Base-by-base conservation (phyloP, 2,888 invertebrate species). In the Cheilosia scutellata region DNA sequence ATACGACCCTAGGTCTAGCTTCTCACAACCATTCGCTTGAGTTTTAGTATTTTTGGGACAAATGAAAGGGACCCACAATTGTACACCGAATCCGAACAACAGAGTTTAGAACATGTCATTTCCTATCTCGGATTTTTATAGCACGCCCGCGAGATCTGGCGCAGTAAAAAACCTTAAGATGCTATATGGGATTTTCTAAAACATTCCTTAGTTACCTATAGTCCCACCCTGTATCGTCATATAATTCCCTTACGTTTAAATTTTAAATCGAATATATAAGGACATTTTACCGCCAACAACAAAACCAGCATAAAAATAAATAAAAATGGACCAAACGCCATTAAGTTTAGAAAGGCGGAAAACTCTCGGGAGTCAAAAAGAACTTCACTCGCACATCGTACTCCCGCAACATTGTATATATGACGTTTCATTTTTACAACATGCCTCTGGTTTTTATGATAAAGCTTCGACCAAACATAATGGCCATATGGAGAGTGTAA, bases 401-500 rank as follows among this genome's bases (percentile, higher is more conserved):
- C 33, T 7, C 74, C n/a, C 57, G 62, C 70, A 55, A 62, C 65
- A 62, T 63, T 63, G 63, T 78, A 55, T 51, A 49, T 20, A n/a
- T 33, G 31, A 20, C 51, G 20, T 58, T 29, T 11, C 53, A 44
- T 77, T 66, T 75, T 66, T 75, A 65, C 53, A 77, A 25, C 62
- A 60, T 70, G 77, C 20, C 63, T 57, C 44, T 55, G 37, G 47
- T 63, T 78, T 77, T 78, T 70, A 78, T 62, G 78, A 71, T 47
- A 65, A 53, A 37, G 37, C 16, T 16, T 47, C 70, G 70, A 78
- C 70, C 78, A 78, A 78, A 78, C 78, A 71, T 70, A 63, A 78
- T 70, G 47, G 62, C 70, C 78, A 51, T 71, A 70, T 42, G 70
- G 70, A 71, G 78, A 57, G 78, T 63, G 78, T 78, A 71, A 77